Base-by-base conservation (phyloP, 2,113 vertebrate genomes). In the Jacana jacana region DNA sequence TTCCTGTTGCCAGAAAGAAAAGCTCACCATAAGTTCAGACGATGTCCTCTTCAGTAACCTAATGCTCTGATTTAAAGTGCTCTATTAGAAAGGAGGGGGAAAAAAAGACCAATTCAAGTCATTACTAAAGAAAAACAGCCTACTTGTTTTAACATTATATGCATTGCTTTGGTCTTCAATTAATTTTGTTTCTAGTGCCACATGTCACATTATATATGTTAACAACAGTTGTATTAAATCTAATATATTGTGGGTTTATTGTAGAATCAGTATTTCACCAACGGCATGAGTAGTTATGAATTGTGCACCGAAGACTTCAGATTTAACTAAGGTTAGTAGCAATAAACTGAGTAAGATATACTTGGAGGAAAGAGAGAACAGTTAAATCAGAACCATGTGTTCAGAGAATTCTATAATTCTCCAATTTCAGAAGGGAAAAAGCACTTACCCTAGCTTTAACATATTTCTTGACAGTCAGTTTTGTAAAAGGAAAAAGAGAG, bases 401-500 rank as follows among this genome's bases (percentile, higher is more conserved):
- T 88, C 60, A 93, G 17, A 88, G 19, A 71, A 85, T 63, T 93
- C 42, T 76, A 9, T 35, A 54, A 70, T 0, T 83, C 70, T 89
- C 61, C 73, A 69, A 3, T 54, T 46, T 87, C 63, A 77, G 73
- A 86, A 73, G 57, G 82, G 69, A 75, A 94, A 85, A 91, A 89
- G 48, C 93, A 95, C 98, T 98, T 98, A 98, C 98, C 98, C 98
- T 98, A 80, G 98, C 98, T 98, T 98, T 98, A 98, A 98, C 97
- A 89, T 98, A 98, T 98, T 99, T 99, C 99, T 99, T 98, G 97
- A 98, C 97, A 97, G 97, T 95, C 98, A 97, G 97, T 97, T 96
- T 96, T 97, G 91, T 96, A 93, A 94, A 97, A 96, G 95, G 88
- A 93, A 97, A 97, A 97, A 97, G 97, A 97, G 97, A 97, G 91